Evolutionary conservation across 2,797 vertebrate genomes (phyloP), one percentile per base, ranked within the genome.

Genomic region (Meriones psammophilus): DNA sequence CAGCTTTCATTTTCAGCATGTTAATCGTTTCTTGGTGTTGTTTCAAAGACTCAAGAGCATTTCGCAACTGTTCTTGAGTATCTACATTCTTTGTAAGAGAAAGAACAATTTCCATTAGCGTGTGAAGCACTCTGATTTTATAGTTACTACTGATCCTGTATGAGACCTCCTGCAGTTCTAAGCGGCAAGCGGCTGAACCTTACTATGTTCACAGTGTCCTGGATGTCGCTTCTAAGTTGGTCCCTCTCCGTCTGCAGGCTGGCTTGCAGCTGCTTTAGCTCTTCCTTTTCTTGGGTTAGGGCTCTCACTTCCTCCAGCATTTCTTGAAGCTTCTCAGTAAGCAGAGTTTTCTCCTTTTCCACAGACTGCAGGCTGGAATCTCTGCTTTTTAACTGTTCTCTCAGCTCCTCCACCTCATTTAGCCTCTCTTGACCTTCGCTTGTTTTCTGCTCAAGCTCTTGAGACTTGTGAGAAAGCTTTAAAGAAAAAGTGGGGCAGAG

Each of bases 51-150:
- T 97, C 98, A 17, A 99, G 98, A 14, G 98, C 83, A 1, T 96
- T 96, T 98, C 99, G 98, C 88, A 99, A 96, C 94, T 99, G 99
- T 24, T 99, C 98, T 4, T 99, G 99, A 42, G 98, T 99, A 92
- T 99, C 98, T 95, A 99, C 99, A 96, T 98, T 99, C 99, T 99
- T 97, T 91, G 88, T 46, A 89, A 94, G 46, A 94, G 58, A 85
- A 5, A 94, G 0, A 81, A 88, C 0, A 80, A 68, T 58, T 90
- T 78, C 60, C 24, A 39, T 95, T 71, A 97, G 87, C 58, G 66
- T 20, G 54, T 56, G 13, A 87, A 76, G 64, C 8, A 39, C 22
- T 39, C 68, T 68, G 20, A 89, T 68, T 88, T 93, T 56, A 80
- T 14, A 83, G 33, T 26, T 74, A 62, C 68, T 77, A 56, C 28